Evolutionary conservation across 2,888 invertebrate genomes (phyloP).

Genomic region (Oscheius myriophilus): DNA sequence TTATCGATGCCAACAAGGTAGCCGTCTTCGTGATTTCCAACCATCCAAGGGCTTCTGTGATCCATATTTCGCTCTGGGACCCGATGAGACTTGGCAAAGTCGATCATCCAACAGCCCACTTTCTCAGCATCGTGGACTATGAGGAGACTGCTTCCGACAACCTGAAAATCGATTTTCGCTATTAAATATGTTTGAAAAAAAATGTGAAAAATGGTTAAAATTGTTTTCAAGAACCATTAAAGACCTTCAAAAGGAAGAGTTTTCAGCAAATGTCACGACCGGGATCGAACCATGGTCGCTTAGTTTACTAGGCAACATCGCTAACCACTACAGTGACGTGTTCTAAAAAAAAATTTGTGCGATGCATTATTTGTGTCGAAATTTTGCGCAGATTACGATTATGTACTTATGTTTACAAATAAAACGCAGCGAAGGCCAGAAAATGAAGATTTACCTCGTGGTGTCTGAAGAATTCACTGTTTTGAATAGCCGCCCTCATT

Average conservation of each 20-base stretch:
- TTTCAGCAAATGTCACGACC: no score
- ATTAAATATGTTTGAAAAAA: neutral
- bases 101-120: conserved; percentile 94
- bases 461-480: conserved; percentile 85
- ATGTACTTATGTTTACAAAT: no score
- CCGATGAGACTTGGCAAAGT: conserved; percentile 90
- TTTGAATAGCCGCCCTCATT: conserved; percentile 83
- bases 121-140: conserved; percentile 89
- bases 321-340: no score
- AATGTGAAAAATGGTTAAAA: no score
- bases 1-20: conserved; percentile 90
- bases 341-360: no score
- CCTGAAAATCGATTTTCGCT: conserved; percentile 73
- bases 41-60: conserved; percentile 85
- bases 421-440: no score
- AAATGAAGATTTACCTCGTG: conserved; percentile 86
- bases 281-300: no score
- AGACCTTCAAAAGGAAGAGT: no score
- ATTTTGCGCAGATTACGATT: no score
- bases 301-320: no score
- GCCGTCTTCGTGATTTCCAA: conserved; percentile 97
- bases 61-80: conserved; percentile 78
- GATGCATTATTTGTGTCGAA: no score
- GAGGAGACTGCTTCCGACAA: conserved; percentile 91
- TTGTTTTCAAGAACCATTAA: no score